Conservation (phyloP, 2,113 vertebrate genomes). For the Cryptomyrus ogoouensis region DNA sequence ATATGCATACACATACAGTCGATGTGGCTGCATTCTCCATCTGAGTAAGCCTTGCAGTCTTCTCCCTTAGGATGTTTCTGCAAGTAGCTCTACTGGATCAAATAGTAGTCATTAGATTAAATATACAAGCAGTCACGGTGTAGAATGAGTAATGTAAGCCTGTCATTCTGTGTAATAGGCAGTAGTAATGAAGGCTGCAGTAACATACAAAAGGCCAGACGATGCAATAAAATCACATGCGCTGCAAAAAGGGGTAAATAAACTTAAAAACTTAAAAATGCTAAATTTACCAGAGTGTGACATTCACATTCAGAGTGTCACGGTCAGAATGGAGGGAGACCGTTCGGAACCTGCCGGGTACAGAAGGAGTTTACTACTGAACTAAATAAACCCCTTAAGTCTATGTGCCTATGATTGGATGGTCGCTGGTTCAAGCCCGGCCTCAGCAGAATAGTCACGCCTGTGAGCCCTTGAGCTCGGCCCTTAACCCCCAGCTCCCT, state of each 20-base stretch:
- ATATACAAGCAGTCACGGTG: too few relatives aligned
- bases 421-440: background rate
- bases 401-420: background rate
- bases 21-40: too few relatives aligned
- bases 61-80: too few relatives aligned
- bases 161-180: too few relatives aligned
- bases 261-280: background rate
- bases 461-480: background rate
- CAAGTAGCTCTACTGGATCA: too few relatives aligned
- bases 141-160: too few relatives aligned
- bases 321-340: background rate
- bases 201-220: background rate
- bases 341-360: background rate
- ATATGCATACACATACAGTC: too few relatives aligned
- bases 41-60: too few relatives aligned
- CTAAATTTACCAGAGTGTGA: background rate
- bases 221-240: background rate
- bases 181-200: background rate
- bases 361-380: background rate
- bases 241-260: background rate
- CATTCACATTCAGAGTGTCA: background rate
- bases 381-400: background rate
- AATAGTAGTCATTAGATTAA: too few relatives aligned
- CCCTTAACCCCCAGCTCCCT: background rate
- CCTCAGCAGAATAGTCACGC: background rate